A percentile compares a stretch with the other conserved stretches of the same genome.
phyloP scores from a whole-genome alignment of 2,888 invertebrate species.

The Temnothorax ravouxi region DNA sequence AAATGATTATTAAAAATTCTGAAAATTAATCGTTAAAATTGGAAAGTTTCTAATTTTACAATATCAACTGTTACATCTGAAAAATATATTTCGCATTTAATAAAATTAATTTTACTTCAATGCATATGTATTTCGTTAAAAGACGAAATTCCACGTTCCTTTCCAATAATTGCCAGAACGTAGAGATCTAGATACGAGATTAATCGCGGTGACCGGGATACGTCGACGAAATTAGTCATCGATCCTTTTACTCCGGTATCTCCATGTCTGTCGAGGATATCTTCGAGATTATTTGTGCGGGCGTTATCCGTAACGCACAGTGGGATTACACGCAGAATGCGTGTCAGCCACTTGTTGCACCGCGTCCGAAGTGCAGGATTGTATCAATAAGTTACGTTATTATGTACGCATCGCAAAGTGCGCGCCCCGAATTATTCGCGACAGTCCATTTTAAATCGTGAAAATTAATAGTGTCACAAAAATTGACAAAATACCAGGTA shows the following conservation, averaged over 20 bases:
- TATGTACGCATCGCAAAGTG: background rate
- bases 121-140: background rate
- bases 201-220: constrained; percentile 1
- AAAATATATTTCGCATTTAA: background rate
- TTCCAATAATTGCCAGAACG: background rate
- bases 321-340: constrained; percentile 52
- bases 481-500: background rate
- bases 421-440: background rate
- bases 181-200: constrained; percentile 1
- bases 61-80: background rate
- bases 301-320: constrained; percentile 9
- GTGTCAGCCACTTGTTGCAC: constrained; percentile 70
- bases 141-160: background rate
- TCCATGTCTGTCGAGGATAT: background rate
- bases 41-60: background rate
- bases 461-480: background rate
- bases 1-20: background rate
- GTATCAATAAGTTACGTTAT: constrained; percentile 23
- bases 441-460: background rate
- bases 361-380: background rate
- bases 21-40: constrained; percentile 8
- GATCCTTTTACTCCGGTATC: constrained; percentile 2
- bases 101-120: background rate
- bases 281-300: constrained; percentile 17
- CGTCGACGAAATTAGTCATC: constrained; percentile 44